Evolutionary conservation across 2,888 invertebrate species (phyloP).

Genomic region (Spodoptera exigua): DNA sequence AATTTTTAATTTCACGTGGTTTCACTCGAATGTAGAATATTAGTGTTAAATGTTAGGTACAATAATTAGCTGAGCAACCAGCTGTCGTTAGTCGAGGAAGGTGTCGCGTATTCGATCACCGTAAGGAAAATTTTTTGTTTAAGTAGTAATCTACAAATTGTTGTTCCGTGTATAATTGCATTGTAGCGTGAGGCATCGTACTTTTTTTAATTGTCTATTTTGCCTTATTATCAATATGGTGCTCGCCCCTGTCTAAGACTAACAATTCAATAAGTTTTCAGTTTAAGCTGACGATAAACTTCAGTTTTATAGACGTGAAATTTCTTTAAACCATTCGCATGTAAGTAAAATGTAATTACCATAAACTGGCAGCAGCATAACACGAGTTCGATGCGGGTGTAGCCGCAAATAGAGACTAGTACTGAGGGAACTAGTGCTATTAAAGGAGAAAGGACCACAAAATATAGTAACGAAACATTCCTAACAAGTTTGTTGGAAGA

Average conservation of each 20-base stretch:
- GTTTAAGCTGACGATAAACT: background rate
- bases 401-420: slow-evolving; percentile 34
- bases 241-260: too few relatives aligned
- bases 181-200: too few relatives aligned
- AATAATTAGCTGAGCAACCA: too few relatives aligned
- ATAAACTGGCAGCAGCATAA: slow-evolving; percentile 18
- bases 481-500: slow-evolving; percentile 56
- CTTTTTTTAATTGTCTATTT: too few relatives aligned
- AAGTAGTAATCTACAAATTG: too few relatives aligned
- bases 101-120: too few relatives aligned
- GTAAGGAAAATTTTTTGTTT: background rate
- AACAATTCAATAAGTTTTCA: slow-evolving; percentile 13
- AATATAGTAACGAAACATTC: slow-evolving; percentile 50
- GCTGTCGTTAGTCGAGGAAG: too few relatives aligned
- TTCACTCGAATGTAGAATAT: too few relatives aligned
- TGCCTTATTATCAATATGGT: too few relatives aligned
- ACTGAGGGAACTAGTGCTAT: slow-evolving; percentile 2
- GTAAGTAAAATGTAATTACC: slow-evolving; percentile 25
- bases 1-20: too few relatives aligned
- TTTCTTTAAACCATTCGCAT: slow-evolving; percentile 24
- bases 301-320: slow-evolving; percentile 1
- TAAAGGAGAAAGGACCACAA: slow-evolving; percentile 47
- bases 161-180: too few relatives aligned
- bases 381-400: slow-evolving; percentile 40
- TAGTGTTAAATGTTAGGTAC: too few relatives aligned